Evolutionary conservation across 2,113 vertebrate genomes (phyloP), one percentile per base, ranked within the genome.

Genomic region (Oxyruncus cristatus): DNA sequence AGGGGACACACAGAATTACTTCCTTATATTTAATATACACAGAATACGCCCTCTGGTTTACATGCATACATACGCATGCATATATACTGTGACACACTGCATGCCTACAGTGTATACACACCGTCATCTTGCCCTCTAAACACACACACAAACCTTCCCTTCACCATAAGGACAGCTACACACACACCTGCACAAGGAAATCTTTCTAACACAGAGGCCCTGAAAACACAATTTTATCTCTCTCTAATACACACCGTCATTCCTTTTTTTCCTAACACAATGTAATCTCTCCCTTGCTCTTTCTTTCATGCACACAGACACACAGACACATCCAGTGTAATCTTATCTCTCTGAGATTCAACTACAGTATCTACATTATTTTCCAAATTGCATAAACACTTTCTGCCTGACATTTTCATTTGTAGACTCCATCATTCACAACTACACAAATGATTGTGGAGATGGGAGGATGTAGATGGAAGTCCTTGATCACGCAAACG

Each of bases 351-450:
- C 76, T 92, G 56, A 87, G 76, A 92, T 91, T 92, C 90, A 89
- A 66, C 88, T 76, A 82, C n/a, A 92, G 56, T 65, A 97, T 92
- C 92, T 96, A 83, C 89, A 92, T 97, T 97, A 97, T 97, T 98
- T 98, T 97, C 94, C 94, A 95, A 97, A 97, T 92, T 85, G 89
- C 95, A 95, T 61, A 95, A 96, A 96, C 72, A 61, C 71, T 91
- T 97, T 97, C 81, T 92, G 74, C 89, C 94, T 96, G 95, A 96
- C 92, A 92, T 91, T 89, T 92, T 82, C 73, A 96, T 91, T 89
- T 59, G 61, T 63, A 92, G 83, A 68, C 81, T 82, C 44, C 87
- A 93, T 94, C 94, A 79, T 58, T 97, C 87, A 92, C 77, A 87
- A 46, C 74, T 58, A 68, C 65, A 68, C 37, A 72, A 87, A 14